phyloP scores from a whole-genome alignment of 2,888 invertebrate species.

The Drosophila putrida region DNA sequence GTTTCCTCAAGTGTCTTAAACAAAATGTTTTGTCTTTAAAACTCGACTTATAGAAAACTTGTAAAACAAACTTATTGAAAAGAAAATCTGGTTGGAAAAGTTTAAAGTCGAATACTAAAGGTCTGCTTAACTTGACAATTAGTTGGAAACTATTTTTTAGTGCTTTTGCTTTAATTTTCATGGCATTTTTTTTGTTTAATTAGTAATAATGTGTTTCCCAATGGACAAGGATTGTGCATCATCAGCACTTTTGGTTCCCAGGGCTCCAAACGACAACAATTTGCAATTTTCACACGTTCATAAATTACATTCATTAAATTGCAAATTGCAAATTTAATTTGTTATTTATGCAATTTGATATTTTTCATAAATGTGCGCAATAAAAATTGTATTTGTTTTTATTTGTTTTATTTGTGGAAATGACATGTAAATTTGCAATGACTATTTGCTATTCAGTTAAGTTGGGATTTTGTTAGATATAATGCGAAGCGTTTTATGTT shows the following conservation, averaged over 20 bases:
- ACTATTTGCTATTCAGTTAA: constrained; percentile 66
- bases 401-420: constrained; percentile 25
- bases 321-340: constrained; percentile 74
- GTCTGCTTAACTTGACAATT: constrained; percentile 1
- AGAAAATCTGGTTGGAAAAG: constrained; percentile 27
- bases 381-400: constrained; percentile 33
- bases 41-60: constrained; percentile 35
- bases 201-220: constrained; percentile 18
- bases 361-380: constrained; percentile 33
- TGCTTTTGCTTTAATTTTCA: neutral
- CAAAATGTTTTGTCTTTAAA: constrained; percentile 56
- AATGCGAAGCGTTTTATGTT: constrained; percentile 14
- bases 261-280: constrained; percentile 38
- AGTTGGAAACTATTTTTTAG: constrained; percentile 13
- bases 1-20: constrained; percentile 31
- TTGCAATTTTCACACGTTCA: constrained; percentile 70
- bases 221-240: constrained; percentile 5
- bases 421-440: constrained; percentile 72
- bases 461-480: constrained; percentile 39
- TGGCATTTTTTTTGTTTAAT: constrained; percentile 6
- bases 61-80: constrained; percentile 41
- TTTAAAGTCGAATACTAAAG: constrained; percentile 23
- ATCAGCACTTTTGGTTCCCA: constrained; percentile 11
- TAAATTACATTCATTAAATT: constrained; percentile 76
- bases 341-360: constrained; percentile 75